Evolutionary conservation across 2,797 vertebrate species (phyloP).

Genomic region (Cryptoblepharus egeriae): DNA sequence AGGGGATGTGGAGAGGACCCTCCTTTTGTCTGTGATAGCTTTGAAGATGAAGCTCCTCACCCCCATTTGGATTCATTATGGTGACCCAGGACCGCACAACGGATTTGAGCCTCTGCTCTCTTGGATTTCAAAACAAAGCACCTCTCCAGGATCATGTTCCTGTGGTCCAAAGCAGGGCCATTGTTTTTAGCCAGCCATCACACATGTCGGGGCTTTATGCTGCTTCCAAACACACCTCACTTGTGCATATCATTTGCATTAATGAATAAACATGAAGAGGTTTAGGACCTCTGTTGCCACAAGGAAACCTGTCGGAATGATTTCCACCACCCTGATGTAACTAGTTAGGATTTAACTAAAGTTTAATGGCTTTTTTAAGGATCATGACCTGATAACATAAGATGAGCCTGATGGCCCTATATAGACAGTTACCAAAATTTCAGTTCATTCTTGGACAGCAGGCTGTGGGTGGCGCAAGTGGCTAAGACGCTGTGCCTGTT

Average conservation of each 20-base stretch:
- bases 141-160: slow-evolving; percentile 72
- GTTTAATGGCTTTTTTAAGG: background rate
- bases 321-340: background rate
- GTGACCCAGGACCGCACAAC: slow-evolving; percentile 75
- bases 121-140: slow-evolving; percentile 67
- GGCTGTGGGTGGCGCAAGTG: too few relatives aligned
- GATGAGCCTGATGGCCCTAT: too few relatives aligned
- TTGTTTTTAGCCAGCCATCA: slow-evolving; percentile 55
- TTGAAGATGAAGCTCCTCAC: slow-evolving; percentile 76
- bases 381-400: background rate
- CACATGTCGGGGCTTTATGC: slow-evolving; percentile 56
- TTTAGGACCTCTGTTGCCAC: background rate
- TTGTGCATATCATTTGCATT: slow-evolving; percentile 29
- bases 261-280: slow-evolving; percentile 6
- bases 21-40: slow-evolving; percentile 71
- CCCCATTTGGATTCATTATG: slow-evolving; percentile 76
- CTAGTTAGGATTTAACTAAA: fast-evolving
- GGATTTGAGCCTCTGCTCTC: slow-evolving; percentile 77
- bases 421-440: background rate
- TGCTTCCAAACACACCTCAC: slow-evolving; percentile 2
- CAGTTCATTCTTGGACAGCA: too few relatives aligned
- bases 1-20: slow-evolving; percentile 59
- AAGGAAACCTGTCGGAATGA: background rate
- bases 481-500: too few relatives aligned
- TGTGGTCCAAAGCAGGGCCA: slow-evolving; percentile 68